Conservation (phyloP, 2,888 invertebrate species). For the Xanthia togata region DNA sequence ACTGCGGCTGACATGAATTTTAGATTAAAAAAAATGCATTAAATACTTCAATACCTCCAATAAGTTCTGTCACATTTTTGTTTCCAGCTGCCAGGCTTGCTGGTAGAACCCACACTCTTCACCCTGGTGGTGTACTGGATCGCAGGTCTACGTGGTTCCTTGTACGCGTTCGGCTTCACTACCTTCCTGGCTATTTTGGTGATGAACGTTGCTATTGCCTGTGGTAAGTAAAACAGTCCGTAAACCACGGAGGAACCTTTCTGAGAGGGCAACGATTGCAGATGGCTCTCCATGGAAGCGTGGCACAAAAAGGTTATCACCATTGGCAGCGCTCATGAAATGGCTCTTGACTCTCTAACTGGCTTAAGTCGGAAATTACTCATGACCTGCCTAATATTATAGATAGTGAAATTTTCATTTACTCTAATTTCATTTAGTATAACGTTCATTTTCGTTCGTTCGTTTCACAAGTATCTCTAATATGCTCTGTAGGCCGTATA, state of each 20-base stretch:
- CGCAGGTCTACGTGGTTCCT: constrained; percentile 93
- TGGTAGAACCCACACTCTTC: constrained; percentile 95
- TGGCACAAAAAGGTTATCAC: too few relatives aligned
- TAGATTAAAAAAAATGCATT: background rate
- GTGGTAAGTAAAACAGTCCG: constrained; percentile 90
- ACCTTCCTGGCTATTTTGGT: constrained; percentile 93
- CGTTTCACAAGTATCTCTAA: too few relatives aligned
- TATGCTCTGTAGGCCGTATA: background rate
- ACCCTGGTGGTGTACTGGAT: constrained; percentile 96
- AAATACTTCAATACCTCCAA: background rate
- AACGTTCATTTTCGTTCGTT: too few relatives aligned
- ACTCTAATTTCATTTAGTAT: too few relatives aligned
- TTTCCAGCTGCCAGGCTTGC: constrained; percentile 96
- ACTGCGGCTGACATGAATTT: background rate
- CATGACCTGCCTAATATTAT: too few relatives aligned
- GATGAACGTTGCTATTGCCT: constrained; percentile 96
- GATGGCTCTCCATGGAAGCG: too few relatives aligned
- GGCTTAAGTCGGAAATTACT: background rate
- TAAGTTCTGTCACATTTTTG: constrained; percentile 69
- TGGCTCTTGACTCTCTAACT: background rate
- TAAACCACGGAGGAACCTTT: background rate
- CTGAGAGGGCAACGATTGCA: background rate
- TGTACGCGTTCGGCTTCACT: constrained; percentile 93
- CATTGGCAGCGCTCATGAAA: too few relatives aligned
- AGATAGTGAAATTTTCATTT: too few relatives aligned